A percentile compares a stretch with the other conserved stretches of the same genome.
These are phyloP conservation scores for Enteromius thamalakanensis DNA, from an alignment of 2,797 vertebrate genomes.

Conservation along the genomic window DNA sequence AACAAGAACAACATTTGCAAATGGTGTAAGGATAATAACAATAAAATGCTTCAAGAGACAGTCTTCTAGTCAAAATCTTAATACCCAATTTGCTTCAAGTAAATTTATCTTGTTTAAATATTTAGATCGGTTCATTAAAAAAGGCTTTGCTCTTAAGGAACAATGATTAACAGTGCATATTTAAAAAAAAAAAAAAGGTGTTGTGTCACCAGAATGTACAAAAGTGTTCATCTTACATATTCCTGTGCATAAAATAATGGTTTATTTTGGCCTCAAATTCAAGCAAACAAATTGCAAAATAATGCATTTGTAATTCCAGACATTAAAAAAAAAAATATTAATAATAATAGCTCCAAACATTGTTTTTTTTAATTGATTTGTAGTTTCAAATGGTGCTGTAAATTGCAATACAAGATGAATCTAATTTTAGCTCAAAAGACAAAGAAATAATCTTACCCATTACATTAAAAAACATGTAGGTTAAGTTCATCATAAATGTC, in stretches of 20 bases:
- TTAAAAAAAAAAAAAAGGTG: conserved; percentile 1
- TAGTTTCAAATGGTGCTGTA: neutral
- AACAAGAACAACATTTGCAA: neutral
- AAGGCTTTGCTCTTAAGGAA: neutral
- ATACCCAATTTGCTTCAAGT: neutral
- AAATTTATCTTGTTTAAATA: neutral
- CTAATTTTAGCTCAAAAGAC: neutral
- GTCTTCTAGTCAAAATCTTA: neutral
- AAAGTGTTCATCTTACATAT: neutral
- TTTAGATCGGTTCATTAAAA: neutral
- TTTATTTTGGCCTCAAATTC: conserved; percentile 5
- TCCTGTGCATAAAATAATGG: neutral
- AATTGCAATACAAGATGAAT: neutral
- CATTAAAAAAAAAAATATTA: neutral
- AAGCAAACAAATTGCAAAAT: neutral
- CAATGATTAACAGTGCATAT: neutral
- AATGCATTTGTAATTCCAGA: neutral
- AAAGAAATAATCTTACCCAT: neutral
- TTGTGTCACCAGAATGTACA: conserved; percentile 22
- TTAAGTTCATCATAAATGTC: neutral
- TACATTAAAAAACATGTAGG: neutral
- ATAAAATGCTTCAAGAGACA: neutral
- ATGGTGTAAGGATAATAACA: neutral
- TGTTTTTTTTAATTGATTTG: no score
- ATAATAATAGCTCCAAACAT: neutral